Evolutionary conservation across 53 echinoderm and acorn worm species (phyloP).

Genomic region (Holothuria scabra): DNA sequence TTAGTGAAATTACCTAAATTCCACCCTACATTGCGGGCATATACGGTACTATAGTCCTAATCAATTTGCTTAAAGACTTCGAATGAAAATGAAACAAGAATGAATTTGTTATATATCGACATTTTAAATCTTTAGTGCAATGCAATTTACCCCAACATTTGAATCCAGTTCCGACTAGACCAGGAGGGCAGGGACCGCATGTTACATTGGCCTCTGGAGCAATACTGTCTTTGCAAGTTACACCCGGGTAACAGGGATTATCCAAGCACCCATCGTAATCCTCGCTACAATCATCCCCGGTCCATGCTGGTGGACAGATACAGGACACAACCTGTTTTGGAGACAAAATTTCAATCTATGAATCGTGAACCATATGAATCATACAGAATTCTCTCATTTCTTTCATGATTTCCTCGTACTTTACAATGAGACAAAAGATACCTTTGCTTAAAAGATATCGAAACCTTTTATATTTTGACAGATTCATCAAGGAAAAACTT

Average conservation of each 20-base stretch:
- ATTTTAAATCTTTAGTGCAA: neutral
- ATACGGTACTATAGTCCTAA: too few relatives aligned
- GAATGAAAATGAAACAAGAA: too few relatives aligned
- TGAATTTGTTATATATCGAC: too few relatives aligned
- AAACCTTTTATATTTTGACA: neutral
- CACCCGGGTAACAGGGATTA: slow-evolving; percentile 70
- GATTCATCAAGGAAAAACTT: slow-evolving; percentile 2
- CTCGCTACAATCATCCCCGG: slow-evolving; percentile 66
- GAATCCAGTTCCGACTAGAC: slow-evolving; percentile 51
- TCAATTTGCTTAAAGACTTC: too few relatives aligned
- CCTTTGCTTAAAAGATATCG: too few relatives aligned
- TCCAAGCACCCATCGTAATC: slow-evolving; percentile 67
- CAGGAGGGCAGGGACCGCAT: slow-evolving; percentile 58
- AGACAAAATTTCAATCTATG: too few relatives aligned
- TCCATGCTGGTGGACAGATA: slow-evolving; percentile 63
- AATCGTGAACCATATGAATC: too few relatives aligned
- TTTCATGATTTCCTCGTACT: too few relatives aligned
- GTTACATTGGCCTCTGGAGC: slow-evolving; percentile 54
- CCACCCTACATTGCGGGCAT: too few relatives aligned
- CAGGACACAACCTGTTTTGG: slow-evolving; percentile 64
- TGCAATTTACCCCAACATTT: slow-evolving; percentile 47
- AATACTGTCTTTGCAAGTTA: slow-evolving; percentile 60
- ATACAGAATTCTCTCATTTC: too few relatives aligned
- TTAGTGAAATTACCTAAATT: too few relatives aligned
- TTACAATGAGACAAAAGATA: too few relatives aligned